Percentiles rank a stretch among this genome's conserved stretches.
phyloP scores from a whole-genome alignment of 37 sponge, comb jelly and placozoan species.

The Eunapius fragilis region DNA sequence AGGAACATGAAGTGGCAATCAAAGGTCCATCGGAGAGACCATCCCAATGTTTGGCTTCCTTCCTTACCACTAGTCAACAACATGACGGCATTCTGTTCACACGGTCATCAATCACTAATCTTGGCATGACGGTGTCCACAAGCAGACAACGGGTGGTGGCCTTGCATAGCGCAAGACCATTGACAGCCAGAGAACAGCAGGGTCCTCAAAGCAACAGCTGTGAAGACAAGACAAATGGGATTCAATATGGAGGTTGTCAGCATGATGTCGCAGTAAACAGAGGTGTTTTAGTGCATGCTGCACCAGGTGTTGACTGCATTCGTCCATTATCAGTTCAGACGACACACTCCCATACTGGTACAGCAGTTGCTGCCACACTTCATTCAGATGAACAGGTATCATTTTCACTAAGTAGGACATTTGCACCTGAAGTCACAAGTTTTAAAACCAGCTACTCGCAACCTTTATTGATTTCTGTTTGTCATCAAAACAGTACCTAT shows the following conservation, averaged over 20 bases:
- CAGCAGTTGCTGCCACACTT: too few species aligned
- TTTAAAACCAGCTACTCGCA: too few species aligned
- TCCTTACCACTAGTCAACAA: neutral
- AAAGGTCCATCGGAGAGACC: neutral
- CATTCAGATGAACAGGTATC: too few species aligned
- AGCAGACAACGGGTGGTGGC: neutral
- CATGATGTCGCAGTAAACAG: neutral
- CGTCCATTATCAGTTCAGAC: neutral
- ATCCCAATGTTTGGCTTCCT: neutral
- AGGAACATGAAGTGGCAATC: neutral
- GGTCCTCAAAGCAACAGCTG: neutral
- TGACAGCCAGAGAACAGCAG: neutral
- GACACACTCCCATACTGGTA: neutral
- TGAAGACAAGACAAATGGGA: neutral
- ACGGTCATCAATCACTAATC: too few species aligned
- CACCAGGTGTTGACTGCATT: neutral
- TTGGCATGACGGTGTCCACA: neutral
- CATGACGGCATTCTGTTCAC: neutral
- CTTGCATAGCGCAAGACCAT: neutral
- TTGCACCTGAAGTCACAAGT: too few species aligned
- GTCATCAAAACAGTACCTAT: too few species aligned
- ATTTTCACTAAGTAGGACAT: too few species aligned
- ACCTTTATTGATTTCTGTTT: too few species aligned
- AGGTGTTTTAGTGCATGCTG: neutral
- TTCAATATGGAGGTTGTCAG: neutral